These are phyloP conservation scores for Heliconius eleuchia DNA, from an alignment of 1,140 invertebrate genomes.

Conservation along the genomic window DNA sequence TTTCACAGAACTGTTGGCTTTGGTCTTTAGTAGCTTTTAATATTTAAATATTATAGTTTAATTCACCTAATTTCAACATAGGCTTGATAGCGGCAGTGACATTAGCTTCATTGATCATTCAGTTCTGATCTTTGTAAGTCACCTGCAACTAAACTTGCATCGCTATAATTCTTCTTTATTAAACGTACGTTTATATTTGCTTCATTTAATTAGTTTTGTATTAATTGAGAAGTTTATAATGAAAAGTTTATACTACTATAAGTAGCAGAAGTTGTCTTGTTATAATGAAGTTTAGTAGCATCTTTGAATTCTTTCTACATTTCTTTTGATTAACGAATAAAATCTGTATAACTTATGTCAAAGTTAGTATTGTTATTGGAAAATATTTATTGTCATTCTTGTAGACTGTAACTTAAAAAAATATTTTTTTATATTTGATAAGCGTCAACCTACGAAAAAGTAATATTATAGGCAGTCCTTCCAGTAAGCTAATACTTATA, in stretches of 20 bases:
- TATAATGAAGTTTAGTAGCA: background rate
- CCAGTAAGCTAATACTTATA: background rate
- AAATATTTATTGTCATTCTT: background rate
- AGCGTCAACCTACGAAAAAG: background rate
- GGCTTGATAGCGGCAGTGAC: slow-evolving; percentile 2
- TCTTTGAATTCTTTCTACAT: background rate
- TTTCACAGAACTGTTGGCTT: too few relatives aligned
- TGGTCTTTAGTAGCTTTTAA: too few relatives aligned
- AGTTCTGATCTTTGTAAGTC: slow-evolving; percentile 2
- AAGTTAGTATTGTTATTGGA: background rate
- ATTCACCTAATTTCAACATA: background rate
- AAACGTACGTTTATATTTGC: slow-evolving; percentile 17
- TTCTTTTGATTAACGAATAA: background rate
- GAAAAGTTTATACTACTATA: background rate
- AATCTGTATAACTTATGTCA: background rate
- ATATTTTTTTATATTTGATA: too few relatives aligned
- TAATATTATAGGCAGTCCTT: too few relatives aligned
- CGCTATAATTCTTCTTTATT: slow-evolving; percentile 6
- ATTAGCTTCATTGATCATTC: slow-evolving; percentile 23
- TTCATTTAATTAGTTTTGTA: slow-evolving; percentile 1
- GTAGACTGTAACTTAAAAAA: too few relatives aligned
- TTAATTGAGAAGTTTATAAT: background rate
- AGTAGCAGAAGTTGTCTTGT: background rate
- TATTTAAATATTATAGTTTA: too few relatives aligned
- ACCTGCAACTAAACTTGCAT: slow-evolving; percentile 19